Conservation (phyloP, 2,797 vertebrate species). For the Diplodus sargus region DNA sequence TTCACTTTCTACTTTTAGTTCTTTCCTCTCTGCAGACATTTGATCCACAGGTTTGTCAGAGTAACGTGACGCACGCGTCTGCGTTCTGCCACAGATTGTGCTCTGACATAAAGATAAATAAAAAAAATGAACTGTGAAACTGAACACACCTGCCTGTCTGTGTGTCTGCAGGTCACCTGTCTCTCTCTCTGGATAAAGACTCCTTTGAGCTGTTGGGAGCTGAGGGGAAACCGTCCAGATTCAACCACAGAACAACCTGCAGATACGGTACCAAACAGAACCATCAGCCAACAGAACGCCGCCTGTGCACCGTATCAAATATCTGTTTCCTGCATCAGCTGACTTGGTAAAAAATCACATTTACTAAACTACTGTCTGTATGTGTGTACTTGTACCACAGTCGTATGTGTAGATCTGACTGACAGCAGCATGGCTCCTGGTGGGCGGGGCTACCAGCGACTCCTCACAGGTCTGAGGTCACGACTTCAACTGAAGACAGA, state of each 20-base stretch:
- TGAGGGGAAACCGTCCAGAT: constrained; percentile 89
- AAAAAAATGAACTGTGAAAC: too few species aligned
- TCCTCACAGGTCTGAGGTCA: constrained; percentile 88
- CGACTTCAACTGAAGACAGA: constrained; percentile 88
- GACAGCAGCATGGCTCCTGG: constrained; percentile 84
- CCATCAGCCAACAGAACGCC: too few species aligned
- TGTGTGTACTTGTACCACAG: constrained; percentile 69
- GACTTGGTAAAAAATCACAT: neutral
- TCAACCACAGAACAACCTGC: constrained; percentile 85
- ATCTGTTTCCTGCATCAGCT: neutral
- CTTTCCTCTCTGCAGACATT: too few species aligned
- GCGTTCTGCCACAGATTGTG: too few species aligned
- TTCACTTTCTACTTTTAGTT: too few species aligned
- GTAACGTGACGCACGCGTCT: too few species aligned
- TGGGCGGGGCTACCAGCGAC: constrained; percentile 86
- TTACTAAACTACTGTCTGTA: neutral
- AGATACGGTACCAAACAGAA: constrained; percentile 84
- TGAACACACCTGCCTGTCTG: neutral
- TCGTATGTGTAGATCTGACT: constrained; percentile 89
- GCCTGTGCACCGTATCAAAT: too few species aligned
- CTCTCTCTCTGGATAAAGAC: constrained; percentile 88
- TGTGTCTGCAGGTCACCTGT: constrained; percentile 66
- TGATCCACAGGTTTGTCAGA: too few species aligned
- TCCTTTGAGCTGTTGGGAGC: constrained; percentile 92
- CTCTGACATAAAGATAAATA: too few species aligned